phyloP scores from a whole-genome alignment of 1,140 invertebrate species.

The Hesperophylax magnus region DNA sequence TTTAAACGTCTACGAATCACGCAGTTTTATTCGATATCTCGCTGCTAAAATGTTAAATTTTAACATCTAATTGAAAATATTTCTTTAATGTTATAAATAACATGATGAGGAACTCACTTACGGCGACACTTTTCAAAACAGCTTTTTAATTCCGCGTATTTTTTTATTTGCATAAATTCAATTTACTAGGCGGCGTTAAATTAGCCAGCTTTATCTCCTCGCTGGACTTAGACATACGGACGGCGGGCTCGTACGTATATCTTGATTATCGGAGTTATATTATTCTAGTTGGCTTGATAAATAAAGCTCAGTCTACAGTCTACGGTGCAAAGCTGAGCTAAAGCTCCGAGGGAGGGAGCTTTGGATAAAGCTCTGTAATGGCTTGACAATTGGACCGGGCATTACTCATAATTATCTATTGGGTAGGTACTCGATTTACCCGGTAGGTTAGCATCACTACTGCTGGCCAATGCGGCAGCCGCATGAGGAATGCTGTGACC shows the following conservation, averaged over 20 bases:
- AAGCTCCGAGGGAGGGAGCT: conserved; percentile 45
- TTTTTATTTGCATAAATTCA: conserved; percentile 42
- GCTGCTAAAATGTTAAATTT: neutral
- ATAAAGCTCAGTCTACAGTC: conserved; percentile 9
- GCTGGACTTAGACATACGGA: conserved; percentile 17
- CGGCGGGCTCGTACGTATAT: conserved; percentile 17
- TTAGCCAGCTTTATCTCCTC: conserved; percentile 15
- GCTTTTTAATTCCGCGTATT: conserved; percentile 21
- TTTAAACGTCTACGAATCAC: neutral
- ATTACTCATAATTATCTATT: conserved; percentile 58
- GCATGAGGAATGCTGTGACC: conserved; percentile 12
- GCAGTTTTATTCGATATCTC: conserved; percentile 1
- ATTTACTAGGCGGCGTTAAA: conserved; percentile 35
- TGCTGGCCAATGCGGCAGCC: conserved; percentile 1
- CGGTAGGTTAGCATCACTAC: neutral
- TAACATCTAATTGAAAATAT: conserved; percentile 26
- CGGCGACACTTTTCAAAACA: conserved; percentile 16
- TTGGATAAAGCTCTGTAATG: conserved; percentile 52
- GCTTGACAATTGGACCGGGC: conserved; percentile 54
- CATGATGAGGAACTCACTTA: neutral
- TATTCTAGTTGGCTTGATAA: neutral
- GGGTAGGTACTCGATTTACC: conserved; percentile 6
- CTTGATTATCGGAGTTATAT: conserved; percentile 33
- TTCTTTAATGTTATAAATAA: conserved; percentile 7
- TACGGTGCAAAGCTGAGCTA: conserved; percentile 34